A percentile compares a stretch with the other conserved stretches of the same genome.
phyloP scores from a whole-genome alignment of 2,797 vertebrate genomes.

The Nannoperca obscura region DNA sequence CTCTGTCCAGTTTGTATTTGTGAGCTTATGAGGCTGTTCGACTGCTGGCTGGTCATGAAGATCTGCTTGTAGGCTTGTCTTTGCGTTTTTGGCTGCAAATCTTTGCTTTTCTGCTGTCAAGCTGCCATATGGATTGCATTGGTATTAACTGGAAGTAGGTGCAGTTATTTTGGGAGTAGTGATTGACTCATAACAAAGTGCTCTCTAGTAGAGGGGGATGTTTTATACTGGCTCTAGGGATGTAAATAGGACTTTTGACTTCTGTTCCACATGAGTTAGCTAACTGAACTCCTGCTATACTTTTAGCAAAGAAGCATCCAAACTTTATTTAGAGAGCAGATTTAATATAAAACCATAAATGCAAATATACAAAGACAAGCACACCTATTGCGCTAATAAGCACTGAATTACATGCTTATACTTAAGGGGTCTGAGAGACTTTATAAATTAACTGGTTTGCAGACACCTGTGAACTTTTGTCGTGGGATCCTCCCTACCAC shows the following conservation, averaged over 20 bases:
- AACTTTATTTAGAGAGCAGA: background rate
- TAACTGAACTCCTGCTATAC: background rate
- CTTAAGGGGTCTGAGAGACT: constrained; percentile 17
- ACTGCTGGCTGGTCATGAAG: background rate
- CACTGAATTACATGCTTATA: constrained; percentile 22
- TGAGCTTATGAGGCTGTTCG: background rate
- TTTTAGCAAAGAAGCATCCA: background rate
- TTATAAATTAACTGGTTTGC: background rate
- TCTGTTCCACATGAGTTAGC: background rate
- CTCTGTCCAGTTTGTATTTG: background rate
- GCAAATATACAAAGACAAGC: constrained; percentile 5
- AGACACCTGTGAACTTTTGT: background rate
- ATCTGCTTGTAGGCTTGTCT: background rate
- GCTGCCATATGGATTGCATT: background rate
- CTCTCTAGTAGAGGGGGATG: background rate
- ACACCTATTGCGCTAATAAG: constrained; percentile 9
- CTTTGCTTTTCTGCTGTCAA: background rate
- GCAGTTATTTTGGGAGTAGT: background rate
- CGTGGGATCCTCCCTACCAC: background rate
- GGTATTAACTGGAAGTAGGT: background rate
- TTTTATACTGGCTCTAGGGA: background rate
- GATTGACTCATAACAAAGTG: background rate
- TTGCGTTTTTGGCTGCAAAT: background rate
- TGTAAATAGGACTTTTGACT: background rate
- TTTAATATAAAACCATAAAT: background rate